Conservation (phyloP, 2,797 vertebrate species). For the Coranthus polyacanthus region DNA sequence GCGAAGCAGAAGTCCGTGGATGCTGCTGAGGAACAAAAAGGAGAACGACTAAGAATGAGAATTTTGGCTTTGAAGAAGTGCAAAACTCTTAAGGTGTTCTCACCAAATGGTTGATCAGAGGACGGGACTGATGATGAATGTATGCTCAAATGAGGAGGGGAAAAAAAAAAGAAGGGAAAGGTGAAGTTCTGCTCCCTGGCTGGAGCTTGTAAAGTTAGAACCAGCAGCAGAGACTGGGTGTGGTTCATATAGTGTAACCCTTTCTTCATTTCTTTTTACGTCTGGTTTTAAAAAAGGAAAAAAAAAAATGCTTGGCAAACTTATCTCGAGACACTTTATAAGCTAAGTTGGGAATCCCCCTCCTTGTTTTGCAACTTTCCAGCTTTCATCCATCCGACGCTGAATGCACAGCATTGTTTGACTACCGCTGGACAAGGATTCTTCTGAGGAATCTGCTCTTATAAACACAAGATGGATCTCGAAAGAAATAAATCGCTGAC, state of each 20-base stretch:
- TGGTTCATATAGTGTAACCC: conserved; percentile 43
- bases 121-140: conserved; percentile 64
- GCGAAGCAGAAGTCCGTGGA: conserved; percentile 69
- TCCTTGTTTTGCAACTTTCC: conserved; percentile 45
- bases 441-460: conserved; percentile 47
- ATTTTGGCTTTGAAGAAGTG: conserved; percentile 31
- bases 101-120: conserved; percentile 37
- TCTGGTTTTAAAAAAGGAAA: conserved; percentile 43
- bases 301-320: conserved; percentile 52
- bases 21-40: conserved; percentile 54
- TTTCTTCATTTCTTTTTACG: conserved; percentile 58
- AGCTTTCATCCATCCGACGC: conserved; percentile 45
- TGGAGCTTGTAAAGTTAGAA: conserved; percentile 54
- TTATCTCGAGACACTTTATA: conserved; percentile 66
- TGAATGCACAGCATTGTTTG: conserved; percentile 14
- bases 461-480: conserved; percentile 22
- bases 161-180: conserved; percentile 19
- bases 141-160: conserved; percentile 36
- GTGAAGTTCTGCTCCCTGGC: conserved; percentile 45
- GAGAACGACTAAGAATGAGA: conserved; percentile 27
- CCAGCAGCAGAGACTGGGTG: conserved; percentile 60
- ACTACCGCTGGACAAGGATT: conserved; percentile 61
- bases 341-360: conserved; percentile 44
- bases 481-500: conserved; percentile 24
- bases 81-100: conserved; percentile 46